A percentile compares a stretch with the other conserved stretches of the same genome.
Conservation (phyloP, 2,888 invertebrate genomes). For the Thymelicus lineola region DNA sequence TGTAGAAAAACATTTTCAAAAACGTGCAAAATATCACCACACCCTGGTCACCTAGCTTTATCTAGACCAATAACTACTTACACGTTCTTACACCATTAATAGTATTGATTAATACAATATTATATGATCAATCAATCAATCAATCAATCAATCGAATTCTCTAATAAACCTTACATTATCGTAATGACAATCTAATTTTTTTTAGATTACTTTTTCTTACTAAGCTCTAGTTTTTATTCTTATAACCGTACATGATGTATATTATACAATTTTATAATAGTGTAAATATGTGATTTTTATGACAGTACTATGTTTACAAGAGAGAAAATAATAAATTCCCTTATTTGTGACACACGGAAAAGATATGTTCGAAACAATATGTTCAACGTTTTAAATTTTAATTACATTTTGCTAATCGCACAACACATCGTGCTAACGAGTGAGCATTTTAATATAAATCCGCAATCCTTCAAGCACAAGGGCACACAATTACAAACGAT, state of each 20-base stretch:
- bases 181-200: conserved; percentile 74
- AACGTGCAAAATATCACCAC: conserved; percentile 85
- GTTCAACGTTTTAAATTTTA: conserved; percentile 36
- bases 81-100: conserved; percentile 71
- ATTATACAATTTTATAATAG: conserved; percentile 80
- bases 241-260: conserved; percentile 80
- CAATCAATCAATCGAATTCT: conserved; percentile 53
- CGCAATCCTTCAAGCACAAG: neutral
- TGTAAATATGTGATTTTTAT: conserved; percentile 81
- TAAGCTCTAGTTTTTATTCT: conserved; percentile 83
- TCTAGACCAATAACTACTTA: conserved; percentile 81
- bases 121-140: conserved; percentile 69
- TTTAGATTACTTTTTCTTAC: conserved; percentile 77
- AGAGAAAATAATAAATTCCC: conserved; percentile 60
- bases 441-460: conserved; percentile 19
- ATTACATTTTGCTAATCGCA: conserved; percentile 30
- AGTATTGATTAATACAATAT: conserved; percentile 76
- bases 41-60: conserved; percentile 85
- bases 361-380: conserved; percentile 60
- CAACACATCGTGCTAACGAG: conserved; percentile 26
- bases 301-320: conserved; percentile 69
- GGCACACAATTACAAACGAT: conserved; percentile 2
- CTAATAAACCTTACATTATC: conserved; percentile 74
- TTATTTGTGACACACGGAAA: conserved; percentile 53
- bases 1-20: conserved; percentile 84